Conservation (phyloP, 37 sponge, comb jelly and placozoan genomes). For the Halichondria panicea region DNA sequence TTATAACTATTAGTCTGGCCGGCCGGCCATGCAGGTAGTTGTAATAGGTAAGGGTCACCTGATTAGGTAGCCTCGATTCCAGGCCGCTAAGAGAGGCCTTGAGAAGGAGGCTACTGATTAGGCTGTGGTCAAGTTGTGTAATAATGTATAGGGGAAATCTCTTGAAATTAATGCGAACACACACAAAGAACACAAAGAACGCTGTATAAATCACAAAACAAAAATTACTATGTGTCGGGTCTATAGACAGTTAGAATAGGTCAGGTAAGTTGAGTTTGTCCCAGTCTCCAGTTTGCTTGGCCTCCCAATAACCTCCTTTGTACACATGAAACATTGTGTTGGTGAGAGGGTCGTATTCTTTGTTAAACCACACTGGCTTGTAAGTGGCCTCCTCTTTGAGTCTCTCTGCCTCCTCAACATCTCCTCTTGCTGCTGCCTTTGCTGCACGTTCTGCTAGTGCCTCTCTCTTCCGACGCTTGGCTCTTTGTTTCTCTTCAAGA, state of each 20-base stretch:
- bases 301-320: slow-evolving; percentile 95
- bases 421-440: slow-evolving; percentile 70
- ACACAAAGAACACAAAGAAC: too few species aligned
- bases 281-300: slow-evolving; percentile 63
- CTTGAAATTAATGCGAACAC: background rate
- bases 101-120: too few species aligned
- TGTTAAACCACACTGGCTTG: slow-evolving; percentile 82
- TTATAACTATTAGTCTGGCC: too few species aligned
- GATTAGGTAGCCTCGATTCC: too few species aligned
- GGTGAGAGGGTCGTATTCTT: slow-evolving; percentile 73
- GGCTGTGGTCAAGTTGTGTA: too few species aligned
- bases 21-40: too few species aligned
- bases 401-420: slow-evolving; percentile 57
- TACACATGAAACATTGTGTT: slow-evolving; percentile 79
- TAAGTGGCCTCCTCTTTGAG: slow-evolving; percentile 68
- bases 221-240: too few species aligned
- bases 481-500: slow-evolving; percentile 94
- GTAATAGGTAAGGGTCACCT: too few species aligned
- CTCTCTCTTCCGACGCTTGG: slow-evolving; percentile 84
- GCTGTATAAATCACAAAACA: too few species aligned
- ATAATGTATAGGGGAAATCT: background rate
- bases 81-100: too few species aligned
- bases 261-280: slow-evolving; percentile 37
- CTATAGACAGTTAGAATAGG: slow-evolving; percentile 22
- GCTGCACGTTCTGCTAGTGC: slow-evolving; percentile 65